These are phyloP conservation scores for Tinea pellionella DNA, from an alignment of 2,888 invertebrate genomes.

Conservation along the genomic window DNA sequence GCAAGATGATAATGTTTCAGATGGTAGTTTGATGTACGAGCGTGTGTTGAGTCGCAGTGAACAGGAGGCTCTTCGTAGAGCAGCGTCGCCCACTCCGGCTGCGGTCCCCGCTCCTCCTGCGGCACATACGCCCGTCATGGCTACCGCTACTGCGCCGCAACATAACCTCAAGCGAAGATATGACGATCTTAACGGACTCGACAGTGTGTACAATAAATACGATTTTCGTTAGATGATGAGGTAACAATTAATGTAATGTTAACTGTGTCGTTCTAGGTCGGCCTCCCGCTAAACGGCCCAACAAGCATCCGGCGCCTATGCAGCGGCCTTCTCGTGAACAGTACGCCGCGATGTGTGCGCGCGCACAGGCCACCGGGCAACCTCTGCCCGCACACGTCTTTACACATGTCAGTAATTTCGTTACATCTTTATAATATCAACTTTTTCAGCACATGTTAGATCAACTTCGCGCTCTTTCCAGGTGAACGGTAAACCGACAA, in stretches of 20 bases:
- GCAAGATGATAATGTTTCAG: slow-evolving; percentile 37
- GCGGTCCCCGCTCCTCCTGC: slow-evolving; percentile 18
- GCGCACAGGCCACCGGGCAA: slow-evolving; percentile 74
- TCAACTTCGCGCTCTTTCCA: slow-evolving; percentile 24
- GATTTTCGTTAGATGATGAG: neutral
- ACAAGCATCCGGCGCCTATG: slow-evolving; percentile 80
- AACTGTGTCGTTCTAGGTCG: slow-evolving; percentile 22
- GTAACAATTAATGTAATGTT: neutral
- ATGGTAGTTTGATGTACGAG: slow-evolving; percentile 90
- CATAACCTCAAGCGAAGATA: slow-evolving; percentile 82
- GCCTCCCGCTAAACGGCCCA: slow-evolving; percentile 84
- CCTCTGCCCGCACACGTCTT: slow-evolving; percentile 76
- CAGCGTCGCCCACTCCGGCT: slow-evolving; percentile 23
- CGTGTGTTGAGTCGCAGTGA: slow-evolving; percentile 83
- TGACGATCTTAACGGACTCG: slow-evolving; percentile 90
- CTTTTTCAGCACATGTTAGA: too few relatives aligned
- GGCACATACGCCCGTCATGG: slow-evolving; percentile 14
- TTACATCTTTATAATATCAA: neutral
- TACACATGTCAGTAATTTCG: slow-evolving; percentile 65
- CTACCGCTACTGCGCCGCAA: slow-evolving; percentile 51
- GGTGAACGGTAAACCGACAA: slow-evolving; percentile 87
- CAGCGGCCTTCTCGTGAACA: slow-evolving; percentile 77
- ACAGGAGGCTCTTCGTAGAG: slow-evolving; percentile 71
- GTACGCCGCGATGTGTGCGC: slow-evolving; percentile 78
- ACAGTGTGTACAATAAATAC: slow-evolving; percentile 73